Base-by-base conservation (phyloP, 2,888 invertebrate species). In the Cerceris rybyensis region DNA sequence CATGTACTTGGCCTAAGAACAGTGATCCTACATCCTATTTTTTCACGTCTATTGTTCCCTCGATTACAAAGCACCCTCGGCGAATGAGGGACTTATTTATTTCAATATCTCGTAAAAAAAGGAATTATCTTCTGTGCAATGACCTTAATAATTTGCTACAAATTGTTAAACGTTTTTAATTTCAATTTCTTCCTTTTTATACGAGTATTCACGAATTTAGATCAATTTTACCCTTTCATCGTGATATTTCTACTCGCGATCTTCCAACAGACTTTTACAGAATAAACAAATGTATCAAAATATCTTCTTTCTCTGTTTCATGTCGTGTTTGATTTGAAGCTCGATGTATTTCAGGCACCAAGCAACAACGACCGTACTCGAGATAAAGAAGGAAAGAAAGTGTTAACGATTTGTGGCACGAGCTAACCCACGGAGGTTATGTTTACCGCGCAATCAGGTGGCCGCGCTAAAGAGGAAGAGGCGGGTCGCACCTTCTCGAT, bases 401-500 rank as follows among this genome's bases (percentile, higher is more conserved):
- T 87, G 89, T 86, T 89, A 89, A 89, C 84, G 69, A 89, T 84
- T 84, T 73, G 55, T 79, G 85, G 84, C 88, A 88, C 88, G 88
- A 88, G 88, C 82, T 85, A 83, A 85, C 80, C 78, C 80, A 67
- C 78, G 72, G 70, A 82, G 70, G 77, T 84, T 80, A 77, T 90
- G 83, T 91, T 91, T 89, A 85, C 87, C 84, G 79, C 87, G 87
- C 88, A 89, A 91, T 90, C 90, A 90, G 85, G 78, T 87, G 87
- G 82, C 71, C 65, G 79, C 86, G 91, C 89, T 90, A 91, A 91
- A 88, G 84, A 86, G 87, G 87, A 86, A 85, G 81, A 87, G 86
- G 80, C 85, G 86, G 81, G 86, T 91, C 90, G 83, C 92, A 92
- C 91, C 86, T 89, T 75, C 85, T 81, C 81, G 90, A 91, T 92